These are phyloP conservation scores for Lamellibrachia luymesi DNA, from an alignment of 1,140 invertebrate species.

Conservation along the genomic window DNA sequence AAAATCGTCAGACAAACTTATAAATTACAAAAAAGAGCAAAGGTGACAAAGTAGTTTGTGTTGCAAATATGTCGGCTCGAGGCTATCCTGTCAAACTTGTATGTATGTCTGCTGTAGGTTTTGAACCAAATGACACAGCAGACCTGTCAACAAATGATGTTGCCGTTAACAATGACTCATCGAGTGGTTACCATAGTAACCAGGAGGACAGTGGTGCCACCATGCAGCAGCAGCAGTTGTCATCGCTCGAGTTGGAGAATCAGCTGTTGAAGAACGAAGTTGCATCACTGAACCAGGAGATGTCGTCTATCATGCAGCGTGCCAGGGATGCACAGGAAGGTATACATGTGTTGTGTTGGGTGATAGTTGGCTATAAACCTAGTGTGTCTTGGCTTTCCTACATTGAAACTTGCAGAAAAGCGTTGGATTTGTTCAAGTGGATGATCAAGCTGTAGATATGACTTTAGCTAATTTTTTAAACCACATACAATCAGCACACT, in stretches of 20 bases:
- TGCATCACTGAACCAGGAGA: conserved; percentile 62
- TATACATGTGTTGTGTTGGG: conserved; percentile 32
- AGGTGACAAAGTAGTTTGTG: background rate
- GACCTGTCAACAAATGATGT: background rate
- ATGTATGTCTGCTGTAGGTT: background rate
- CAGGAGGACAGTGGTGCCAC: conserved; percentile 29
- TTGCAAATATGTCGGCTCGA: no score
- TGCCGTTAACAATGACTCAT: conserved; percentile 5
- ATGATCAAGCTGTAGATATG: background rate
- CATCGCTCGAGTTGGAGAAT: conserved; percentile 56
- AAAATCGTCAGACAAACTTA: background rate
- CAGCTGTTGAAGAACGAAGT: conserved; percentile 63
- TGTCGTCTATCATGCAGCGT: conserved; percentile 60
- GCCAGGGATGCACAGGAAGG: conserved; percentile 62
- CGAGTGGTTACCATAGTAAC: conserved; percentile 42
- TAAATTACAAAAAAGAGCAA: background rate
- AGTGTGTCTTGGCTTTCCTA: background rate
- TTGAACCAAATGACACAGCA: background rate
- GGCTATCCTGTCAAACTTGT: background rate
- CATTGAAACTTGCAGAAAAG: background rate
- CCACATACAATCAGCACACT: no score
- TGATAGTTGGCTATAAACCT: background rate
- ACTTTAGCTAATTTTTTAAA: no score
- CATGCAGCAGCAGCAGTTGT: conserved; percentile 24
- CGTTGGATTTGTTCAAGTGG: background rate